Evolutionary conservation across 2,888 invertebrate species (phyloP), one percentile per base, ranked within the genome.

Genomic region (Drosophila lacicola): DNA sequence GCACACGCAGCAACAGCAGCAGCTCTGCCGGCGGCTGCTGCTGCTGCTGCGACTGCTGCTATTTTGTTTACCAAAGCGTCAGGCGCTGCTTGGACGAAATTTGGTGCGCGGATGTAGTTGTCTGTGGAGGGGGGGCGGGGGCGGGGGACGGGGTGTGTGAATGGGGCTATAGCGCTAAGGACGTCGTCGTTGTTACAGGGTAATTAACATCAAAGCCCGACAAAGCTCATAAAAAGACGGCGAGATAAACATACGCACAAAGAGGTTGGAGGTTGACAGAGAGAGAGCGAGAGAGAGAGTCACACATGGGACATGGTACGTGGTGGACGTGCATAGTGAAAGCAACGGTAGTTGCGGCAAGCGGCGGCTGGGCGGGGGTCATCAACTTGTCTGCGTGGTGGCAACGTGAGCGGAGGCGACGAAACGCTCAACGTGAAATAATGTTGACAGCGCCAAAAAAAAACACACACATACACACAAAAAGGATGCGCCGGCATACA

Each of bases 201-300:
- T 90, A 90, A 90, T 91, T 90, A 91, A 90, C 90, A 90, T 85
- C 90, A 89, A 89, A 88, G 90, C 78, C 82, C 89, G 80, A 89
- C 83, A 88, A 86, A 86, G 85, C 88, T 86, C 89, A 89, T 86
- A 89, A 86, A 86, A 86, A 86, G 89, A 80, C 88, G 82, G 77
- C 77, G 68, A 83, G 83, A 84, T 84, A 84, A 88, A 84, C 79
- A 82, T 64, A 66, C 56, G 64, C 47, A 69, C 36, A 64, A 29
- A 29, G 29, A 29, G 29, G 29, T 29, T 29, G 8, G 29, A 29
- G 29, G 29, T 2, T 8, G 6, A 2, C 47, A 70, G 33, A 13
- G 39, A 49, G 6, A 25, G 19, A 1, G 21, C 3, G 45, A 13
- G 50, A 4, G 34, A 34, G 34, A 42, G 29, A 39, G 34, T 65